Base-by-base conservation (phyloP, 2,113 vertebrate species). In the Pycnonotus jocosus region DNA sequence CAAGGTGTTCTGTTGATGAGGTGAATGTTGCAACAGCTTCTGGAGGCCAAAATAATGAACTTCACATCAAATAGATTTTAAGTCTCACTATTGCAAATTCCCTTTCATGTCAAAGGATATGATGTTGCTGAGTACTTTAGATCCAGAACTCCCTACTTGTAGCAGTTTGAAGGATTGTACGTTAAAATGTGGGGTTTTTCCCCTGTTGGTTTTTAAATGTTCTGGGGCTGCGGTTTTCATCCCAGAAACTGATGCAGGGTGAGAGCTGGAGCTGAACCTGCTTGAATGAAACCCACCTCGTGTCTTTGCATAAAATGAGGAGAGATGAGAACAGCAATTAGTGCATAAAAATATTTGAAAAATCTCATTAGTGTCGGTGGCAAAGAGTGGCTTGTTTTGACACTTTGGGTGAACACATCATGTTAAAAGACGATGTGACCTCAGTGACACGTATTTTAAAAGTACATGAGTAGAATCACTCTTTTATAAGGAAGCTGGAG, bases 241-340 rank as follows among this genome's bases (percentile, higher is more conserved):
- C n/a, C 21, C 54, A 57, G 35, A 31, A 60, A 38, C 25, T 0
- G 7, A 81, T 12, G 27, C 0, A 1, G 16, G 73, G 74, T 71
- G 81, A 72, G 48, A 87, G 35, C 65, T 66, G 30, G 42, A 82
- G 56, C 81, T 86, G 51, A 93, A 47, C 31, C 38, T 71, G 48
- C 42, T 70, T 58, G 54, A 92, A 57, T 64, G 60, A 86, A 86
- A 31, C 44, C 47, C 69, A 20, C 56, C 28, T 92, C 12, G 1
- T 93, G 87, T 38, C 68, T 73, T 56, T 88, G 90, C 81, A 90
- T 92, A 48, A 94, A 73, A 80, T 40, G 44, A 90, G 35, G 66
- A n/a, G 56, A 77, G 37, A 70, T 1, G 5, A 54, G 56, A 83
- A 78, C 60, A 78, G 85, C 44, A 74, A 71, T 95, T 81, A 83